Percentiles rank a stretch among this genome's conserved stretches.
These are phyloP conservation scores for Pterocles burchelli DNA, from an alignment of 2,113 vertebrate species.

Conservation along the genomic window DNA sequence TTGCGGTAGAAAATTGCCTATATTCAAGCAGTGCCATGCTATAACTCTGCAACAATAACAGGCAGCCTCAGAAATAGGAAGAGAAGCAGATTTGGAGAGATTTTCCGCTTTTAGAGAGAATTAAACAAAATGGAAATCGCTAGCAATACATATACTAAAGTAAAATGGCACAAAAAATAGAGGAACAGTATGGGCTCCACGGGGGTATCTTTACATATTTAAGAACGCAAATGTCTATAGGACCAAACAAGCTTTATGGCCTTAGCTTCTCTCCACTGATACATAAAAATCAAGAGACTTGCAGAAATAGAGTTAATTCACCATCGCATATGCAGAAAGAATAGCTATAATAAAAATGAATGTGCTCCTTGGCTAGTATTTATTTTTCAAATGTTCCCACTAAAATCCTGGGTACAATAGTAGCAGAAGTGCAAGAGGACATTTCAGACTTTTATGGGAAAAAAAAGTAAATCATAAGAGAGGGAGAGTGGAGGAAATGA, in stretches of 20 bases:
- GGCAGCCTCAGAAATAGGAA: conserved; percentile 6
- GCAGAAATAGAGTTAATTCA: conserved; percentile 37
- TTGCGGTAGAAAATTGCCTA: conserved; percentile 56
- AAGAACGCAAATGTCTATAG: not conserved
- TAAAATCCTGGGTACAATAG: conserved; percentile 41
- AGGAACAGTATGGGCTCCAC: not conserved
- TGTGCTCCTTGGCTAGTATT: conserved; percentile 48
- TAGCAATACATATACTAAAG: not conserved
- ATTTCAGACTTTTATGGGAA: not conserved
- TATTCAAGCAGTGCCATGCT: conserved; percentile 41
- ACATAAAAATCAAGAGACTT: conserved; percentile 35
- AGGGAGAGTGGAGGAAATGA: not conserved
- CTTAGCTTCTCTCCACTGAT: not conserved
- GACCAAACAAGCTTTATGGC: conserved; percentile 28
- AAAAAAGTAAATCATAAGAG: not conserved
- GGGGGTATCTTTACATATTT: not conserved
- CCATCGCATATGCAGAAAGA: conserved; percentile 35
- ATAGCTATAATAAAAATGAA: conserved; percentile 48
- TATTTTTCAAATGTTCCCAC: conserved; percentile 57
- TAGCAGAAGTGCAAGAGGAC: conserved; percentile 22
- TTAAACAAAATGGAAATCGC: conserved; percentile 22
- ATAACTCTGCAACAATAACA: conserved; percentile 45
- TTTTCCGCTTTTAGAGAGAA: conserved; percentile 37
- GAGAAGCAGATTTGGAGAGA: conserved; percentile 10
- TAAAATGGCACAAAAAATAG: not conserved